Conservation (phyloP, 30 jellyfish, hydroid and myxozoan genomes). For the Calvadosia cruxmelitensis region DNA sequence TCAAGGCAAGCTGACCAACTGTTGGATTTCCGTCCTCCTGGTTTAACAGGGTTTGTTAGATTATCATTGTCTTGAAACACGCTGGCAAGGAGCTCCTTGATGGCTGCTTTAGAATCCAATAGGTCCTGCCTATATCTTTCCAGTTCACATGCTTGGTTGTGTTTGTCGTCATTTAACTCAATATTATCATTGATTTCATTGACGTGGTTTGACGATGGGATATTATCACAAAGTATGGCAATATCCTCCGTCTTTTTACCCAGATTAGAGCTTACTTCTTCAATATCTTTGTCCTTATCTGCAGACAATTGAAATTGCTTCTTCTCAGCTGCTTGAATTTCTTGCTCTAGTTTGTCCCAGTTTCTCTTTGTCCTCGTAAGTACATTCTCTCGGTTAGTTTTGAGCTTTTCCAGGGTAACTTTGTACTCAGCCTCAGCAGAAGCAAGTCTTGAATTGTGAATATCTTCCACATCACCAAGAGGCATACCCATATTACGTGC, state of each 20-base stretch:
- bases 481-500: neutral
- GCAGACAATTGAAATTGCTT: constrained; percentile 11
- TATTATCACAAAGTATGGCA: too few species aligned
- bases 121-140: constrained; percentile 22
- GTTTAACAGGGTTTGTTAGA: neutral
- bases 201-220: too few species aligned
- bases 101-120: constrained; percentile 37
- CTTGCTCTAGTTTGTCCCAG: constrained; percentile 14
- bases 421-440: neutral
- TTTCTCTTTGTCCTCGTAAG: neutral
- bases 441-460: neutral
- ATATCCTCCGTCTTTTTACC: too few species aligned
- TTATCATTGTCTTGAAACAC: neutral
- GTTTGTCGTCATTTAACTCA: too few species aligned
- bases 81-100: constrained; percentile 20
- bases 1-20: neutral
- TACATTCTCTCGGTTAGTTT: neutral
- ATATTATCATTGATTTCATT: too few species aligned
- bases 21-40: neutral
- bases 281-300: constrained; percentile 12
- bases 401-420: neutral
- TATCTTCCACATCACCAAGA: neutral
- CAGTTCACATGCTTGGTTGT: too few species aligned
- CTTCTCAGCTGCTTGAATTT: constrained; percentile 21
- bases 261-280: constrained; percentile 9